These are phyloP conservation scores for Lasius fuliginosus DNA, from an alignment of 2,888 invertebrate species.

Conservation along the genomic window DNA sequence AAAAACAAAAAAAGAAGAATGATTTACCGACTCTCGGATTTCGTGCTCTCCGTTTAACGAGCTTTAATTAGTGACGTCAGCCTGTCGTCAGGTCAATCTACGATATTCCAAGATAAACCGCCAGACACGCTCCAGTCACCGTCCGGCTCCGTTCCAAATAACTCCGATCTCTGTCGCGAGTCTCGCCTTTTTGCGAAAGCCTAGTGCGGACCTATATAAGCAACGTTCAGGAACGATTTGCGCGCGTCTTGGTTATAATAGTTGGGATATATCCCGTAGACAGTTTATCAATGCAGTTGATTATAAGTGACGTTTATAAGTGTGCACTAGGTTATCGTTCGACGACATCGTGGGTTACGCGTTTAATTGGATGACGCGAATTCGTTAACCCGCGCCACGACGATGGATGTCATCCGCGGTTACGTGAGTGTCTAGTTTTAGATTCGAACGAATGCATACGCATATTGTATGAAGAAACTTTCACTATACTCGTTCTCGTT, in stretches of 20 bases:
- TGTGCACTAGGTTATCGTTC: constrained; percentile 46
- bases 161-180: constrained; percentile 33
- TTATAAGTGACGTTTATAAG: too few relatives aligned
- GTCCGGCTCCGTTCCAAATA: constrained; percentile 55
- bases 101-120: constrained; percentile 83
- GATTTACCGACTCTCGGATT: constrained; percentile 59
- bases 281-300: neutral
- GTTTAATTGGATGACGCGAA: constrained; percentile 61
- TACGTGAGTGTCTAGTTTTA: constrained; percentile 79
- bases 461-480: neutral
- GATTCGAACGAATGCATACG: neutral
- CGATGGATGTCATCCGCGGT: constrained; percentile 82
- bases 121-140: constrained; percentile 78
- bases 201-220: neutral
- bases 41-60: constrained; percentile 77
- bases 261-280: neutral
- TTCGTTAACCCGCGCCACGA: constrained; percentile 51
- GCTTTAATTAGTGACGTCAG: constrained; percentile 86
- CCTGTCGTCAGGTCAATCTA: constrained; percentile 84
- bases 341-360: constrained; percentile 57
- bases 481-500: neutral
- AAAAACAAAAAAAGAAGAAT: constrained; percentile 14
- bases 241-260: neutral
- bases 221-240: neutral
- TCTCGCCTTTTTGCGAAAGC: constrained; percentile 17